Percentiles rank a stretch among this genome's conserved stretches.
Evolutionary conservation across 2,888 invertebrate species (phyloP).

Genomic region (Acrobeloides nanus): DNA sequence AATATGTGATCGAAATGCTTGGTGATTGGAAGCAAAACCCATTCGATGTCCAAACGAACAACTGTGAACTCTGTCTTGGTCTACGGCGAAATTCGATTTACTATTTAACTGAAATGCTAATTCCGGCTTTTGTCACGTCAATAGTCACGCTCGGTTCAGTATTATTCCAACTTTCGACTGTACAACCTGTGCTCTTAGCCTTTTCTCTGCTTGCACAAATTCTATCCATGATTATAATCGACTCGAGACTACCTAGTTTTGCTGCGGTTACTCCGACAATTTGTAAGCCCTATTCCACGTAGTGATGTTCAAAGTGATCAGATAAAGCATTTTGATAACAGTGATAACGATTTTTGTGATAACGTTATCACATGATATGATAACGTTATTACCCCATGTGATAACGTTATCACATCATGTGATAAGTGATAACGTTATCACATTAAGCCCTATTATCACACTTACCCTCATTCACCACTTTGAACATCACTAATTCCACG

Average conservation of each 20-base stretch:
- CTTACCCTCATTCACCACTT: too few species aligned
- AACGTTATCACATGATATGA: not conserved
- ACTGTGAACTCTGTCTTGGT: slow-evolving; percentile 47
- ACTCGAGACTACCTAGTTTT: slow-evolving; percentile 45
- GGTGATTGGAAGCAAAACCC: slow-evolving; percentile 51
- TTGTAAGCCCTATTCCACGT: slow-evolving; percentile 29
- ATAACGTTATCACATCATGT: not conserved
- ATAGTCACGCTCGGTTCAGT: slow-evolving; percentile 49
- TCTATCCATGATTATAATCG: slow-evolving; percentile 39
- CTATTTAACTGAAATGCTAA: slow-evolving; percentile 47
- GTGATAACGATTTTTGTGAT: not conserved
- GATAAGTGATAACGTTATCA: slow-evolving; percentile 1
- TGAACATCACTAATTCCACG: too few species aligned
- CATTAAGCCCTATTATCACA: too few species aligned
- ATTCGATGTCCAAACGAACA: slow-evolving; percentile 50
- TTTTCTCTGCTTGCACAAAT: slow-evolving; percentile 47
- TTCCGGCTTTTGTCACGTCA: slow-evolving; percentile 46
- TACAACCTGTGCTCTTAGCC: slow-evolving; percentile 43
- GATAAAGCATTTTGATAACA: not conserved
- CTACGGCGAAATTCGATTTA: slow-evolving; percentile 47
- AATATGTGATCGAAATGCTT: slow-evolving; percentile 43
- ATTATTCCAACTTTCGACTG: slow-evolving; percentile 46
- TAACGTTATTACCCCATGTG: not conserved
- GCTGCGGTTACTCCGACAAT: slow-evolving; percentile 50
- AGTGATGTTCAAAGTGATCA: not conserved